Conservation (phyloP, 2,797 vertebrate genomes). For the Rhinophrynus dorsalis region DNA sequence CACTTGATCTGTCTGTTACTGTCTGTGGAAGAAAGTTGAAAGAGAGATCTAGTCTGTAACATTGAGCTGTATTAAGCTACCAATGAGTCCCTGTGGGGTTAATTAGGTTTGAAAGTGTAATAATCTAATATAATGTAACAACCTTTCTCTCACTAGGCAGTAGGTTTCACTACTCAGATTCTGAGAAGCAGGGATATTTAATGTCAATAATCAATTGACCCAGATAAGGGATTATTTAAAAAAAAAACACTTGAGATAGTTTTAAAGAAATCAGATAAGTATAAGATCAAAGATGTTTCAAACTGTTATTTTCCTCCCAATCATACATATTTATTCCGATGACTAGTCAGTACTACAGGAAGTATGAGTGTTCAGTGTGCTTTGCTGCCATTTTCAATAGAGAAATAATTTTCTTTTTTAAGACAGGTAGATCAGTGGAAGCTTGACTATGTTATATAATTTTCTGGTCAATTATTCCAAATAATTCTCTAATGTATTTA, state of each 20-base stretch:
- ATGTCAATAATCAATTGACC: constrained; percentile 76
- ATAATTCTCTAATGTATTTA: no score
- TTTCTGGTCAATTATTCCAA: no score
- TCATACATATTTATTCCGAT: constrained; percentile 1
- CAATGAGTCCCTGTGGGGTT: constrained; percentile 68
- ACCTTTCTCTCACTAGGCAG: constrained; percentile 70
- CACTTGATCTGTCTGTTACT: constrained; percentile 54
- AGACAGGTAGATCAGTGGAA: no score
- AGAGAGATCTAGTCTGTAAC: constrained; percentile 52
- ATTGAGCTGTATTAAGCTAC: constrained; percentile 58
- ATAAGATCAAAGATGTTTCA: constrained; percentile 25
- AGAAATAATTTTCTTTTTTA: no score
- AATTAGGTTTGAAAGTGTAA: constrained; percentile 83
- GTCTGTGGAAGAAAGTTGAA: constrained; percentile 56
- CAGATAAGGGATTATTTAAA: constrained; percentile 54
- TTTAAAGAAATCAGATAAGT: constrained; percentile 27
- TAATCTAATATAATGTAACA: constrained; percentile 76
- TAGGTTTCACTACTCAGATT: constrained; percentile 62
- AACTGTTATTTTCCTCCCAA: neutral
- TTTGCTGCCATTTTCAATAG: no score
- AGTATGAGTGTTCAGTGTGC: no score
- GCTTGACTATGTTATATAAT: no score
- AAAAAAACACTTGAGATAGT: constrained; percentile 47
- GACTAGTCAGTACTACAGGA: no score
- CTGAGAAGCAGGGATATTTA: constrained; percentile 58